Evolutionary conservation across 1,140 invertebrate species (phyloP), one percentile per base, ranked within the genome.

Genomic region (Listronotus bonariensis): DNA sequence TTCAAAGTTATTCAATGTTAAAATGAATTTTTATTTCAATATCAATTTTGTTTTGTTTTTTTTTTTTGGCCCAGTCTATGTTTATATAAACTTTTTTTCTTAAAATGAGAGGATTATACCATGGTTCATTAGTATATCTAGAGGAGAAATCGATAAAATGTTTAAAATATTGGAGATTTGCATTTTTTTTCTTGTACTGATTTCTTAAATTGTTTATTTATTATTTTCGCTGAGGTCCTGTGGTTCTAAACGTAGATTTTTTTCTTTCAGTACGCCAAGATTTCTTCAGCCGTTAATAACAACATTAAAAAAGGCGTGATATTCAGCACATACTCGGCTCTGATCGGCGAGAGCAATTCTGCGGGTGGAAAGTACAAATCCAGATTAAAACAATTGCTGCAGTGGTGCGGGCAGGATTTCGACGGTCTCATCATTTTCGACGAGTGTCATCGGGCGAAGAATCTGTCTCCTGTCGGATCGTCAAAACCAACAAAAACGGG

Each of bases 371-470:
- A 98, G 80, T 98, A 97, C 79, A 91, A 92, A 74, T 95, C 95
- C 26, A 81, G 97, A 8, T 86, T 99, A 70, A 97, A 97, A 73
- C 97, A 99, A 81, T 80, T 99, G 55, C 76, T 99, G 49, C 93
- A 98, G 74, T 99, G 97, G 97, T 97, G 94, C 80, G 96, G 97
- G 5, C 91, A 94, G 75, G 93, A 97, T 78, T 98, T 97, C 78
- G 96, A 98, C 80, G 96, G 96, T 56, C 79, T 90, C 72, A 97
- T 99, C 75, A 88, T 99, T 20, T 99, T 99, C 83, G 98, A 99
- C 80, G 98, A 99, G 80, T 99, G 98, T 82, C 98, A 99, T 82
- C 90, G 96, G 72, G 98, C 98, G 0, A 82, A 99, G 99, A 84
- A 82, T 99, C n/a, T 97, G 93, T 76, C 20, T 26, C 96, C 97